Evolutionary conservation across 2,113 vertebrate genomes (phyloP).

Genomic region (Corvus cornix): DNA sequence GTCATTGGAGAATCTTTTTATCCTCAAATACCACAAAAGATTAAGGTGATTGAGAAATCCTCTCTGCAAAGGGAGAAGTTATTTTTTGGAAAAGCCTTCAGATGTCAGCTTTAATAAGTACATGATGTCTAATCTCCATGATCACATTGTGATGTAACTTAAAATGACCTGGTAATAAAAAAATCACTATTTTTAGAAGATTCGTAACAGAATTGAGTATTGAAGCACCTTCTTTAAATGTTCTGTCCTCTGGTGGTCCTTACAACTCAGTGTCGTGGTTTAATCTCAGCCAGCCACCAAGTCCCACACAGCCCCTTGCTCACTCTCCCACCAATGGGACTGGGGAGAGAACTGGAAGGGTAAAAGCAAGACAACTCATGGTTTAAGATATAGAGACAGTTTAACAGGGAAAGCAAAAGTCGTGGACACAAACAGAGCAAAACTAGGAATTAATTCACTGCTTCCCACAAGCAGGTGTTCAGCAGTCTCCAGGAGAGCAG

Average conservation of each 20-base stretch:
- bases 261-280: rapidly evolving
- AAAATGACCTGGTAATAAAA: neutral
- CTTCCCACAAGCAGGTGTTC: neutral
- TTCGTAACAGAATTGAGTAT: neutral
- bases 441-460: neutral
- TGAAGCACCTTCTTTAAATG: neutral
- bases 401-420: neutral
- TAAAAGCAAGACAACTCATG: neutral
- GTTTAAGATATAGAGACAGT: neutral
- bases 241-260: neutral
- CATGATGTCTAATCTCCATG: neutral
- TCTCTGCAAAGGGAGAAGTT: constrained; percentile 1
- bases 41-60: constrained; percentile 48
- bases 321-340: neutral
- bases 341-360: neutral
- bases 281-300: neutral
- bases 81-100: constrained; percentile 40
- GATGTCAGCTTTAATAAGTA: constrained; percentile 27
- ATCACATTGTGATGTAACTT: neutral
- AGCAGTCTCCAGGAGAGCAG: neutral
- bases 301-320: neutral
- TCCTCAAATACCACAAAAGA: constrained; percentile 25
- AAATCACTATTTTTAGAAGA: neutral
- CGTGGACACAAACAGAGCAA: neutral
- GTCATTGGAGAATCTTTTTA: neutral